These are phyloP conservation scores for Saguinus imperator DNA, from an alignment of 2,113 vertebrate species.

Conservation along the genomic window DNA sequence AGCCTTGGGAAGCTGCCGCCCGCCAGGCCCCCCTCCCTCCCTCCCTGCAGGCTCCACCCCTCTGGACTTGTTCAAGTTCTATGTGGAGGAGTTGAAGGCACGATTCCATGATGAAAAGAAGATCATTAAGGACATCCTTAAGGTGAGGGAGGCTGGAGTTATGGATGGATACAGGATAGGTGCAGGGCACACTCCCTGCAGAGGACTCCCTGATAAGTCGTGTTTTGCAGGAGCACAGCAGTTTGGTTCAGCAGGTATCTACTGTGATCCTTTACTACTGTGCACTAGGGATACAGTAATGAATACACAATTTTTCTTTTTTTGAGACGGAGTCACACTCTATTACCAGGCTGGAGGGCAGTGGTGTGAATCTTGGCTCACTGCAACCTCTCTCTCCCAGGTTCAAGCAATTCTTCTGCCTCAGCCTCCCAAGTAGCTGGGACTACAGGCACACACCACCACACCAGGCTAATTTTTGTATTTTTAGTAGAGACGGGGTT, in stretches of 20 bases:
- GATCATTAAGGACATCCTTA: conserved; percentile 86
- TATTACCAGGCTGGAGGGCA: no score
- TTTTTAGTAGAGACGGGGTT: no score
- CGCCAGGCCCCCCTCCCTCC: conserved; percentile 76
- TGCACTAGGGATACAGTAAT: not conserved
- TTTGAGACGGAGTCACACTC: no score
- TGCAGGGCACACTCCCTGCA: not conserved
- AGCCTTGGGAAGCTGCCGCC: conserved; percentile 77
- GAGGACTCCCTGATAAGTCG: not conserved
- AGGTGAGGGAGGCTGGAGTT: conserved; percentile 73
- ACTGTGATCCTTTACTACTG: not conserved
- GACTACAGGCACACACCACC: no score
- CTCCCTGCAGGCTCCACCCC: conserved; percentile 83
- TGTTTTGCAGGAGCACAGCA: not conserved
- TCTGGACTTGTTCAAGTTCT: conserved; percentile 86
- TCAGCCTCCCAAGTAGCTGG: no score
- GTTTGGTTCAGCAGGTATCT: not conserved
- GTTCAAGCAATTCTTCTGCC: no score
- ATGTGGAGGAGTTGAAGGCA: conserved; percentile 86
- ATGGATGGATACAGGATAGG: not conserved
- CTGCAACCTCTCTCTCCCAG: no score
- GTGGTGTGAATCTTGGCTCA: no score
- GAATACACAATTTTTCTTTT: not conserved
- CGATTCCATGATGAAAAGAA: conserved; percentile 87
- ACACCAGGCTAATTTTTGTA: no score